Conservation (phyloP, 2,113 vertebrate genomes). For the Tetrao urogallus region DNA sequence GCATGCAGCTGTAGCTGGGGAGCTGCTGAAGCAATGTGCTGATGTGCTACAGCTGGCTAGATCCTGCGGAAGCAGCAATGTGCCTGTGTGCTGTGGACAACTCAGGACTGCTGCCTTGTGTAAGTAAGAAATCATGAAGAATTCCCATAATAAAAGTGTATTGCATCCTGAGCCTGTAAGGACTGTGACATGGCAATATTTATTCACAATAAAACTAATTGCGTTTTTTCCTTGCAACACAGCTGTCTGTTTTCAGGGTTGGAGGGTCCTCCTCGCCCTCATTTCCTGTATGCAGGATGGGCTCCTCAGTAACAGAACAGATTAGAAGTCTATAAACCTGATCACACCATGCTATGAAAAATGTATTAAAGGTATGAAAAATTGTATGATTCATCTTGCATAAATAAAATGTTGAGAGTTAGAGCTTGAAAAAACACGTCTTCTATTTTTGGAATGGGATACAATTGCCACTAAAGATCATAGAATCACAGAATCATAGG, state of each 20-base stretch:
- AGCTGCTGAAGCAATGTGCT: rapidly evolving
- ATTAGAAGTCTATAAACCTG: neutral
- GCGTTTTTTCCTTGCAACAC: neutral
- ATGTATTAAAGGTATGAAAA: neutral
- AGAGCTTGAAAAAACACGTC: neutral
- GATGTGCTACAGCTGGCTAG: rapidly evolving
- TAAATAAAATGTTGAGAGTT: neutral
- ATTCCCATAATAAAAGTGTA: neutral
- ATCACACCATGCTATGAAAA: neutral
- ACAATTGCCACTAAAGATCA: neutral
- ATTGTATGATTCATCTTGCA: neutral
- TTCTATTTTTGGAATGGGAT: neutral
- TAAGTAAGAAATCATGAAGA: neutral
- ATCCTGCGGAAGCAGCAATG: neutral
- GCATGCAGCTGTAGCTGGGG: rapidly evolving
- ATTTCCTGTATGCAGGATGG: neutral
- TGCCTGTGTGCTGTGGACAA: neutral
- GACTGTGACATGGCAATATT: neutral
- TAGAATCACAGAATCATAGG: no score
- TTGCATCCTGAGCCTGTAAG: neutral
- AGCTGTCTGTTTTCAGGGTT: neutral
- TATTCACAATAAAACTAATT: neutral
- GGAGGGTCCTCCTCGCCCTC: neutral
- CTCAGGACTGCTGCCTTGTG: neutral
- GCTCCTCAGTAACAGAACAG: neutral